Base-by-base conservation (phyloP, 2,797 vertebrate genomes). In the Pogonophryne albipinna region DNA sequence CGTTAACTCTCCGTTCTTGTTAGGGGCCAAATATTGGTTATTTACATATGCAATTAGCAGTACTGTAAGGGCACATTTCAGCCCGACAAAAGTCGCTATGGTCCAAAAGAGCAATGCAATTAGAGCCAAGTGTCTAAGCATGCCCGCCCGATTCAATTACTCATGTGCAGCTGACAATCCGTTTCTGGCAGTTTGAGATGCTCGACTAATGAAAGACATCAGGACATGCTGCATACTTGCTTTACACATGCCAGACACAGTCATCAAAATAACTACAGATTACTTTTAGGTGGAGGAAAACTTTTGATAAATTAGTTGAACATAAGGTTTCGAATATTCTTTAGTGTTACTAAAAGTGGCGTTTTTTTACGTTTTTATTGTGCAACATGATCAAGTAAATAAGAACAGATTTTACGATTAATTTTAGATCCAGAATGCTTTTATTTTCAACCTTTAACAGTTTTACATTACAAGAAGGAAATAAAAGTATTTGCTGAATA, bases 101-200 rank as follows among this genome's bases (percentile, higher is more conserved):
- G 90, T 88, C 84, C 73, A 83, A 66, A 79, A 83, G 85, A 88
- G 84, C 87, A 90, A 92, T 89, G 86, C 82, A 93, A 92, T 94
- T 93, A 92, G 78, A 89, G 78, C 41, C 85, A 34, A 89, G 92
- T 90, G 91, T 94, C 92, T 90, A 86, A 85, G 84, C 74, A 78
- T 57, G 80, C 23, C 67, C 34, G 57, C 74, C 78, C 64, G 10
- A 74, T 92, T 91, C 85, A 90, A 88, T 92, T 90, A 93, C 89
- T 86, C 64, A 62, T 52, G 71, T 85, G 75, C 77, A 77, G 79
- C 84, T 88, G 85, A 87, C 87, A 88, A 86, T 85, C 80, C 86
- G 55, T 80, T 82, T 78, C 81, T 87, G 84, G 52, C 75, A 82
- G 86, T 80, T 78, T 75, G 61, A 81, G 82, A 86, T 80, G 85